Evolutionary conservation across 1,140 invertebrate genomes (phyloP).

Genomic region (Leptinotarsa defecta): DNA sequence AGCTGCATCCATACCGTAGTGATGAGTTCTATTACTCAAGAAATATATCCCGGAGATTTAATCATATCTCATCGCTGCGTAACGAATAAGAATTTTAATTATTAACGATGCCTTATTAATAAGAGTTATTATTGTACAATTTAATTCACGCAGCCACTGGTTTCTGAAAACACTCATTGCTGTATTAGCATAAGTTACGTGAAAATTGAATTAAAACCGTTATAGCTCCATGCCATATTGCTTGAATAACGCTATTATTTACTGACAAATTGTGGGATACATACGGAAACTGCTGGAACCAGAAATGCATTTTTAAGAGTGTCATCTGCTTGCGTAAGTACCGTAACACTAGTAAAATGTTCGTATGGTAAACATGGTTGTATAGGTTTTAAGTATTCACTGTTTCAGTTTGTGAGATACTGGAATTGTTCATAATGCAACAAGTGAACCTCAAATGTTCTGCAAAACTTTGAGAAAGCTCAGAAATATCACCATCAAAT

Average conservation of each 20-base stretch:
- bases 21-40: too few relatives aligned
- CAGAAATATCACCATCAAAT: too few relatives aligned
- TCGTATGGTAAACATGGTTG: too few relatives aligned
- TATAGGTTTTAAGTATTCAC: too few relatives aligned
- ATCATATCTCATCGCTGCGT: not conserved
- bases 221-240: not conserved
- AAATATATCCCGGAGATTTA: too few relatives aligned
- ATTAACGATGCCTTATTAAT: not conserved
- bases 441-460: too few relatives aligned
- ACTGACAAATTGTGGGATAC: not conserved
- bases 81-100: not conserved
- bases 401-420: too few relatives aligned
- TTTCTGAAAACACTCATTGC: not conserved
- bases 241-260: slow-evolving; percentile 1
- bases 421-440: too few relatives aligned
- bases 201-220: slow-evolving; percentile 3
- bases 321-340: not conserved
- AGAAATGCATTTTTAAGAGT: slow-evolving; percentile 3
- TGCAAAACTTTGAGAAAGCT: too few relatives aligned
- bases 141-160: not conserved
- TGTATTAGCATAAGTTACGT: not conserved
- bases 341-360: not conserved
- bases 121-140: not conserved
- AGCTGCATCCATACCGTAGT: too few relatives aligned
- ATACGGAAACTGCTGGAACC: not conserved